phyloP scores from a whole-genome alignment of 2,888 invertebrate genomes.

The Hypena proboscidalis region DNA sequence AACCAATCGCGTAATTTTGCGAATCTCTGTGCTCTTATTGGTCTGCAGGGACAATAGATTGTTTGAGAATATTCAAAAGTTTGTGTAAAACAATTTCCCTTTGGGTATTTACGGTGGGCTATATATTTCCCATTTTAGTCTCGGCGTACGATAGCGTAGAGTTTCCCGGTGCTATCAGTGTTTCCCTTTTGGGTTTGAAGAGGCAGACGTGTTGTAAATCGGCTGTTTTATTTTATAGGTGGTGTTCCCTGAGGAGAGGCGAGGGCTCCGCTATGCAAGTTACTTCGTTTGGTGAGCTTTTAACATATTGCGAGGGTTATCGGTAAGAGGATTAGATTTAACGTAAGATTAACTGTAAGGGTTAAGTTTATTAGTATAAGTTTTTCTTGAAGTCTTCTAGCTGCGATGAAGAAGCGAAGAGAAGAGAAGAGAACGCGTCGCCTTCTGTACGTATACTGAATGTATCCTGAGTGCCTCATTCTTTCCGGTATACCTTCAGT shows the following conservation, averaged over 20 bases:
- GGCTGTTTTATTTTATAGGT: constrained; percentile 84
- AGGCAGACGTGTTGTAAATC: constrained; percentile 80
- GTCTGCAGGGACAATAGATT: constrained; percentile 70
- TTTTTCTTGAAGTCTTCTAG: constrained; percentile 21
- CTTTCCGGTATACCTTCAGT: constrained; percentile 99
- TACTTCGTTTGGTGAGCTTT: constrained; percentile 70
- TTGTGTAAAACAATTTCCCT: constrained; percentile 53
- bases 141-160: constrained; percentile 53
- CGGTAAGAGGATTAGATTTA: constrained; percentile 62
- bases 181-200: constrained; percentile 74
- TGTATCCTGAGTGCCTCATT: constrained; percentile 98
- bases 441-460: constrained; percentile 99
- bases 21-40: constrained; percentile 63
- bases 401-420: constrained; percentile 42
- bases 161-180: constrained; percentile 72
- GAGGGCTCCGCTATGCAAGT: constrained; percentile 54
- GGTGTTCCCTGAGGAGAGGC: constrained; percentile 69
- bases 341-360: constrained; percentile 28
- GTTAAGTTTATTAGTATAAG: background rate
- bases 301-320: constrained; percentile 70
- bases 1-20: constrained; percentile 75
- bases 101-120: constrained; percentile 61
- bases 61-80: constrained; percentile 48
- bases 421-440: constrained; percentile 86
- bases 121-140: constrained; percentile 55